Percentiles rank a stretch among this genome's conserved stretches.
Conservation (phyloP, 2,113 vertebrate species). For the Brachyhypopomus occidentalis region DNA sequence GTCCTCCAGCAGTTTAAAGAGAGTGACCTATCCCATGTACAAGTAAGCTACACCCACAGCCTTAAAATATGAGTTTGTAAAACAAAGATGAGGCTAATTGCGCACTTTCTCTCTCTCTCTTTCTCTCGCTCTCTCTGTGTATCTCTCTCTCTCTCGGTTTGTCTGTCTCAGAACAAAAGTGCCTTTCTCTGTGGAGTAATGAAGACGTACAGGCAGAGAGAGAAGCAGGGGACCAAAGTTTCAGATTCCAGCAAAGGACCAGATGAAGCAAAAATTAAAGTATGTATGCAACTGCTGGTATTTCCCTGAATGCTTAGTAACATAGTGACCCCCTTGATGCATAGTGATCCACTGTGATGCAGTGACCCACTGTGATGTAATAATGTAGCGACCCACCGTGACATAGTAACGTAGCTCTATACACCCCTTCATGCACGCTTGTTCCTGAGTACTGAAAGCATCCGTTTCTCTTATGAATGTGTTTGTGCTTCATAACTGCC, state of each 20-base stretch:
- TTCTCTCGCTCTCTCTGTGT: too few species aligned
- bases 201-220: constrained; percentile 98
- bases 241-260: constrained; percentile 95
- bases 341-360: background rate
- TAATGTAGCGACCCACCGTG: too few species aligned
- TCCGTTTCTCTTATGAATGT: too few species aligned
- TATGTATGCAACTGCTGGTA: constrained; percentile 47
- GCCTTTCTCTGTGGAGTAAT: constrained; percentile 99
- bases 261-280: constrained; percentile 96
- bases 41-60: constrained; percentile 73
- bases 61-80: too few species aligned
- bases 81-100: too few species aligned
- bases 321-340: too few species aligned
- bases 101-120: background rate
- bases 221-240: constrained; percentile 98
- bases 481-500: too few species aligned
- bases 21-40: constrained; percentile 98
- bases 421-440: too few species aligned
- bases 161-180: constrained; percentile 91
- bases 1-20: constrained; percentile 98
- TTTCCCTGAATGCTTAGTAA: too few species aligned
- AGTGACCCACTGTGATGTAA: too few species aligned
- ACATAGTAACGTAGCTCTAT: too few species aligned
- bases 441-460: too few species aligned
- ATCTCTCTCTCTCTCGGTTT: background rate